Base-by-base conservation (phyloP, 2,797 vertebrate species). In the Stomatorhinus walkeri region DNA sequence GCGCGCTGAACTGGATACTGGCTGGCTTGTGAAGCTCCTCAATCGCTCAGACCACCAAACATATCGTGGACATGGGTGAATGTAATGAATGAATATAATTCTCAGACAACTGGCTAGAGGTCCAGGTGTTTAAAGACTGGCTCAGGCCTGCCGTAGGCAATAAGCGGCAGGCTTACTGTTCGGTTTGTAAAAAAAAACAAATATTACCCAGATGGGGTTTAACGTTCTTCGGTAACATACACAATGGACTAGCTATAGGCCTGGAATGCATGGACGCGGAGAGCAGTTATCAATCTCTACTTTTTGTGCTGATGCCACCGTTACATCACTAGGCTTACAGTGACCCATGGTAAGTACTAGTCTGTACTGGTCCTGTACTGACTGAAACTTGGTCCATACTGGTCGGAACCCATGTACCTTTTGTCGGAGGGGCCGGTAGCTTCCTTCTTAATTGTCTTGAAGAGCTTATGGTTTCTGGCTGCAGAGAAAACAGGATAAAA, bases 401-500 rank as follows among this genome's bases (percentile, higher is more conserved):
- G 36, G 36, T 79, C 16, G 7, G 72, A 40, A 8, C 72, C 36
- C 16, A n/a, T 48, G 24, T 94, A 99, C 97, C 98, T 98, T 96
- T 96, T 88, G 96, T 88, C 1, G 98, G 98, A 49, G 98, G 98
- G 24, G 98, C 98, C 48, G 98, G 98, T 72, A 99, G 96, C 90
- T 98, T 99, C 93, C 98, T 96, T 93, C 98, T 97, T 93, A 98
- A 98, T 92, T 98, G 98, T 91, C 98, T 96, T 1, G 98, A 99
- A 4, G 97, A 96, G 94, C 98, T 97, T 93, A 99, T 96, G 88
- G 98, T 99, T 90, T 99, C 97, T 92, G 97, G 96, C 97, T 99
- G 93, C 68, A 93, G 92, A 90, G 7, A 88, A 91, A 87, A 93
- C 81, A 88, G 64, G 59, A 46, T 6, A 32, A 12, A 4, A 14